A percentile compares a stretch with the other conserved stretches of the same genome.
Conservation (phyloP, 2,113 vertebrate genomes). For the Recurvirostra avosetta region DNA sequence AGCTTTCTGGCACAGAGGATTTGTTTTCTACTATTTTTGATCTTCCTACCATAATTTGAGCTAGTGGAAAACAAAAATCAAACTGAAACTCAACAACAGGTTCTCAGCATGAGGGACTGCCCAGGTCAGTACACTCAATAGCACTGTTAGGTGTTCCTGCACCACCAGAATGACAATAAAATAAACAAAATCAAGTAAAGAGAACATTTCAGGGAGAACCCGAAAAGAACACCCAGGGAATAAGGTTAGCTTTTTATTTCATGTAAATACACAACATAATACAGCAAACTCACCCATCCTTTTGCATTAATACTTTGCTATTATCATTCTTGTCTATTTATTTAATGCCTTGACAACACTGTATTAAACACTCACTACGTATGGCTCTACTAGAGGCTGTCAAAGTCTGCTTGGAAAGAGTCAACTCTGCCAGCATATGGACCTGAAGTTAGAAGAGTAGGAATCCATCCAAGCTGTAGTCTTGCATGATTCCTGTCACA, state of each 20-base stretch:
- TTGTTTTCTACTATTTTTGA: background rate
- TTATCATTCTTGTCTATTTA: background rate
- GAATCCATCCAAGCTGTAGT: background rate
- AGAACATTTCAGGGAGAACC: background rate
- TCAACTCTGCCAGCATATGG: background rate
- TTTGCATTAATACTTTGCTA: background rate
- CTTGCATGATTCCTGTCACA: background rate
- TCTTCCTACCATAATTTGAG: background rate
- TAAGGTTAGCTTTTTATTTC: background rate
- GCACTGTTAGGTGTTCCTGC: background rate
- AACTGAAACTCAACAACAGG: background rate
- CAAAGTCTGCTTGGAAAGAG: background rate
- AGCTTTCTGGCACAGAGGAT: background rate
- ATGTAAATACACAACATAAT: background rate
- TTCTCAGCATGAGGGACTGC: background rate
- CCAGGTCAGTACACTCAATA: background rate
- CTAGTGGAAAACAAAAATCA: background rate
- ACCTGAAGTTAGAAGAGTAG: background rate
- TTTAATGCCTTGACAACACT: background rate
- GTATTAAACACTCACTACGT: background rate
- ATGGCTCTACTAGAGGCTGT: background rate
- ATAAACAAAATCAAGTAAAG: background rate
- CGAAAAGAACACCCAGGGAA: background rate
- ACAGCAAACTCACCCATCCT: background rate
- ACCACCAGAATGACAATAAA: background rate